phyloP scores from a whole-genome alignment of 2,888 invertebrate species.

The Sarcophaga variegata region DNA sequence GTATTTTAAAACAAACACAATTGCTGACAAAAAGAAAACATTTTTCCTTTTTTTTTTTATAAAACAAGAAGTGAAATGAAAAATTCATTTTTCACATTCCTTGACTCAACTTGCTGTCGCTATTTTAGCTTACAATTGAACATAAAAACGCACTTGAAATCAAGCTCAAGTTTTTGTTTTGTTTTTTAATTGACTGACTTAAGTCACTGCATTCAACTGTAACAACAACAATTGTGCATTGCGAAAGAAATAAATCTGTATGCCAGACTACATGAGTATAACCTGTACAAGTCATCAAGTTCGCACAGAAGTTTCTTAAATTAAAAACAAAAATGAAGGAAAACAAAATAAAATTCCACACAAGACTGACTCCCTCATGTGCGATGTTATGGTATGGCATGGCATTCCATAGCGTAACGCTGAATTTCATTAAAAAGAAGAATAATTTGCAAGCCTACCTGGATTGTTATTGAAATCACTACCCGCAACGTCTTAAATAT shows the following conservation, averaged over 20 bases:
- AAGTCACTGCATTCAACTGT: constrained; percentile 25
- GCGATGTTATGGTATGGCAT: background rate
- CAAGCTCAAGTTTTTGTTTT: constrained; percentile 17
- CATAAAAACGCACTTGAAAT: constrained; percentile 48
- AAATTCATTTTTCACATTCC: constrained; percentile 1
- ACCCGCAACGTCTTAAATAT: constrained; percentile 47
- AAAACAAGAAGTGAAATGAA: constrained; percentile 12
- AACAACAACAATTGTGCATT: constrained; percentile 6
- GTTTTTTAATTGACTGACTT: background rate
- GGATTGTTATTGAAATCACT: constrained; percentile 52
- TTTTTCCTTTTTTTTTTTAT: no score
- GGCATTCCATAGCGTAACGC: constrained; percentile 12
- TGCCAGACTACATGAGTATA: background rate
- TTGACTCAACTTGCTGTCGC: background rate
- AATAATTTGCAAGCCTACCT: background rate
- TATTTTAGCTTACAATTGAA: background rate
- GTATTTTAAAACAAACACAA: constrained; percentile 11
- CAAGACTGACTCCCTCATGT: constrained; percentile 63
- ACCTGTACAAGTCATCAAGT: background rate
- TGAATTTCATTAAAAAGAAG: constrained; percentile 49
- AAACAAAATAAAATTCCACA: constrained; percentile 47
- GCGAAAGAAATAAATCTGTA: background rate
- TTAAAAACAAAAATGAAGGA: constrained; percentile 2
- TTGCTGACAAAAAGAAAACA: constrained; percentile 28
- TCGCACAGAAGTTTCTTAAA: constrained; percentile 41